Evolutionary conservation across 2,113 vertebrate genomes (phyloP).

Genomic region (Tamias sibiricus): DNA sequence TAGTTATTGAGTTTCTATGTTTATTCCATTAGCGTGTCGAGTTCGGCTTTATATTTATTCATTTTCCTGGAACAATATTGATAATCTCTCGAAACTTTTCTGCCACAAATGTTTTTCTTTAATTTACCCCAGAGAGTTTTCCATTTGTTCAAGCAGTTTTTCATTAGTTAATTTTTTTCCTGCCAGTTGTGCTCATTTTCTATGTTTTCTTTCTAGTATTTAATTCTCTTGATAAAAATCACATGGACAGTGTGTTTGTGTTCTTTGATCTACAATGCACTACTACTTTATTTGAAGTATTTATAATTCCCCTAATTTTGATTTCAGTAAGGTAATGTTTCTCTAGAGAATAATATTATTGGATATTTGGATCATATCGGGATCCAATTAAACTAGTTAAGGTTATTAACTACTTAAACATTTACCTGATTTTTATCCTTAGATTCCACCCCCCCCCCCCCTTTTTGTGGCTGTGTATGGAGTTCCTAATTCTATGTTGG

Average conservation of each 20-base stretch:
- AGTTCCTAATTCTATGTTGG: background rate
- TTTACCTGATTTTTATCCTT: constrained; percentile 34
- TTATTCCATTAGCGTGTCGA: constrained; percentile 9
- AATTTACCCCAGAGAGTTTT: constrained; percentile 38
- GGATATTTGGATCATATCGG: background rate
- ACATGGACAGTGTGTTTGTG: background rate
- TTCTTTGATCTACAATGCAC: constrained; percentile 59
- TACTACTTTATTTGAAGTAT: constrained; percentile 35
- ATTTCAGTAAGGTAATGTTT: constrained; percentile 29
- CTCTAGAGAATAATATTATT: constrained; percentile 51
- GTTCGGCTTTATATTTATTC: constrained; percentile 6
- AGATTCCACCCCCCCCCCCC: background rate
- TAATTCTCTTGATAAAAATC: constrained; percentile 54
- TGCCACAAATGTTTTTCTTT: constrained; percentile 45
- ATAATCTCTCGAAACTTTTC: constrained; percentile 46
- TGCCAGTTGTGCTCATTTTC: background rate
- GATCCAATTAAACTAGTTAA: constrained; percentile 63
- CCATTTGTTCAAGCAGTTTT: constrained; percentile 42
- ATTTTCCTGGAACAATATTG: constrained; percentile 60
- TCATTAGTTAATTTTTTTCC: constrained; percentile 23
- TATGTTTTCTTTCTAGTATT: constrained; percentile 47
- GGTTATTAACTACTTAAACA: constrained; percentile 40
- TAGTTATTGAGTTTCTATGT: background rate
- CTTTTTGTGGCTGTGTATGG: background rate
- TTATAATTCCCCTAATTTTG: constrained; percentile 57